Conservation (phyloP, 1,140 invertebrate species). For the Cherax destructor region DNA sequence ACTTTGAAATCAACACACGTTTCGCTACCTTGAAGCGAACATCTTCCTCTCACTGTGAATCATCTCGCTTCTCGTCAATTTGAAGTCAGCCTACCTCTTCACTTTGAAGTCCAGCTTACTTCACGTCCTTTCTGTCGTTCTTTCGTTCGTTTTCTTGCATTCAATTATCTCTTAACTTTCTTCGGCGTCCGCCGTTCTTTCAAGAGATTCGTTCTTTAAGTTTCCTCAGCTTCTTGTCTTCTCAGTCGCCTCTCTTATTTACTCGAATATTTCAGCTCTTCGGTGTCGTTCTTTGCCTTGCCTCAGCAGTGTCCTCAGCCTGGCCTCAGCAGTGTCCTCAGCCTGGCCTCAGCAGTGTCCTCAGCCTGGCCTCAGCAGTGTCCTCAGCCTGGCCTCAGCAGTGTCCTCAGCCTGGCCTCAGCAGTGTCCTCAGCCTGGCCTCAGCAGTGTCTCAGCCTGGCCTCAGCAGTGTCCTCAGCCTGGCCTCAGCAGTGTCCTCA, state of each 20-base stretch:
- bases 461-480: neutral
- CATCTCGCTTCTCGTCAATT: neutral
- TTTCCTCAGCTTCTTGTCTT: too few species aligned
- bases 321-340: neutral
- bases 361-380: neutral
- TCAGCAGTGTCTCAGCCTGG: neutral
- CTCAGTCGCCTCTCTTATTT: too few species aligned
- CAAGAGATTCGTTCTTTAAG: too few species aligned
- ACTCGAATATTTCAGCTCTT: too few species aligned
- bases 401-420: neutral
- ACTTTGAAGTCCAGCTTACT: neutral
- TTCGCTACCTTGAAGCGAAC: too few species aligned
- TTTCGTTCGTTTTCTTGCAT: slow-evolving; percentile 24
- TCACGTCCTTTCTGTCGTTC: slow-evolving; percentile 25
- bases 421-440: neutral
- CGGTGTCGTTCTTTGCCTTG: neutral
- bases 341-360: neutral
- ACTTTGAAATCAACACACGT: too few species aligned
- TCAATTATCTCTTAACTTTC: neutral
- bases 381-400: neutral
- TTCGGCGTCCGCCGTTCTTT: neutral
- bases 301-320: neutral
- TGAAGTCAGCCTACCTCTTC: neutral
- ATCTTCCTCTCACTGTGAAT: neutral
- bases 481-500: neutral